phyloP scores from a whole-genome alignment of 64 coral and sea anemone genomes.

The Cladopsammia gracilis region DNA sequence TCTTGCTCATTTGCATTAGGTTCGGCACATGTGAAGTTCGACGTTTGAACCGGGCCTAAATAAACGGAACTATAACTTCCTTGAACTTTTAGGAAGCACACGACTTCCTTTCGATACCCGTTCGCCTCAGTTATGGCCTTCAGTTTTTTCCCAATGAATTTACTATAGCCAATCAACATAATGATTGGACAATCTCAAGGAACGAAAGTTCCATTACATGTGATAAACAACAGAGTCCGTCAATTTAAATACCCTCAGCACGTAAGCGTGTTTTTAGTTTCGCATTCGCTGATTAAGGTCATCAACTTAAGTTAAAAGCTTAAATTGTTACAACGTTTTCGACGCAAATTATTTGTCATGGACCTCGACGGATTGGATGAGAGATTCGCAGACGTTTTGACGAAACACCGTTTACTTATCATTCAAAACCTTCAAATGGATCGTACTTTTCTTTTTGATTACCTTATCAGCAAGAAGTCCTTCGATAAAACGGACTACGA shows the following conservation, averaged over 20 bases:
- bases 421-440: slow-evolving; percentile 69
- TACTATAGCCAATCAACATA: neutral
- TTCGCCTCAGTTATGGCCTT: neutral
- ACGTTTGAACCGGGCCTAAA: too few relatives aligned
- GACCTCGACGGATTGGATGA: neutral
- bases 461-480: slow-evolving; percentile 47
- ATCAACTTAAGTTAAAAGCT: neutral
- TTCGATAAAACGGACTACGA: slow-evolving; percentile 76
- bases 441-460: slow-evolving; percentile 61
- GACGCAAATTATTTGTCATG: neutral
- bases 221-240: neutral
- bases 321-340: neutral
- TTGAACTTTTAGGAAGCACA: neutral
- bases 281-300: neutral
- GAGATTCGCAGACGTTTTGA: slow-evolving; percentile 23
- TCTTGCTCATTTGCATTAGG: too few relatives aligned
- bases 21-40: too few relatives aligned
- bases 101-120: neutral
- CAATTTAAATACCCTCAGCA: neutral
- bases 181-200: neutral
- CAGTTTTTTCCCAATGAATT: too few relatives aligned
- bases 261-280: neutral
- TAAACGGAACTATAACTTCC: too few relatives aligned
- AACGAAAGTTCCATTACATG: neutral
- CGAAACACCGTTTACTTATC: slow-evolving; percentile 52